Conservation (phyloP, 2,888 invertebrate species). For the Ochropleura leucogaster region DNA sequence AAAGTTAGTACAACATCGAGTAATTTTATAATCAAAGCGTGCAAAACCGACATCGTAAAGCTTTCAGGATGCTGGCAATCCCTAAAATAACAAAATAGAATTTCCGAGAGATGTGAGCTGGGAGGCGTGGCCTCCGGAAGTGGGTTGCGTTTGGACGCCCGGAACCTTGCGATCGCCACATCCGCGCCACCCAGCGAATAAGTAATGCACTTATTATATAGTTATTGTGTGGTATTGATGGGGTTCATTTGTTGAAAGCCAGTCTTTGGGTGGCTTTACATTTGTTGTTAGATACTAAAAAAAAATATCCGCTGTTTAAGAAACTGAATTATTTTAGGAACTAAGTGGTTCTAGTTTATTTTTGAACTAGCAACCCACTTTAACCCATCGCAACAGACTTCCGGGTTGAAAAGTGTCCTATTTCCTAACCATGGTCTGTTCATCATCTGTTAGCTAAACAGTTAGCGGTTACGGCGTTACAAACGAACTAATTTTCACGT, state of each 20-base stretch:
- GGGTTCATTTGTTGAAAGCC: constrained; percentile 15
- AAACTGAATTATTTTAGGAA: not conserved
- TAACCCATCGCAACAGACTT: not conserved
- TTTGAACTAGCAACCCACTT: not conserved
- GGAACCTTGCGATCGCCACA: constrained; percentile 82
- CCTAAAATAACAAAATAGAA: constrained; percentile 78
- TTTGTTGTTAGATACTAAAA: not conserved
- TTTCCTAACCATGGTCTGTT: not conserved
- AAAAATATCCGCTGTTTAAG: not conserved
- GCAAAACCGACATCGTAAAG: constrained; percentile 79
- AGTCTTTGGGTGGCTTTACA: not conserved
- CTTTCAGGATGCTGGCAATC: constrained; percentile 76
- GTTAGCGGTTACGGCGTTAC: not conserved
- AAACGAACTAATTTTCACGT: not conserved
- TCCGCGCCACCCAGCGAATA: constrained; percentile 74
- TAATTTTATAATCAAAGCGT: constrained; percentile 80
- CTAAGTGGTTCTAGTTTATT: too few species aligned
- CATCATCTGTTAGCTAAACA: not conserved
- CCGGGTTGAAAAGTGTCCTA: not conserved
- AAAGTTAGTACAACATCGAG: constrained; percentile 74
- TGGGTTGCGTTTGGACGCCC: constrained; percentile 80
- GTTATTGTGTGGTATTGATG: constrained; percentile 43
- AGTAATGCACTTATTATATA: constrained; percentile 63
- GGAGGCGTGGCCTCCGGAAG: constrained; percentile 75
- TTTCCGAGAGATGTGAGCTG: constrained; percentile 69